Evolutionary conservation across 2,797 vertebrate genomes (phyloP).

Genomic region (Sebastolobus altivelis): DNA sequence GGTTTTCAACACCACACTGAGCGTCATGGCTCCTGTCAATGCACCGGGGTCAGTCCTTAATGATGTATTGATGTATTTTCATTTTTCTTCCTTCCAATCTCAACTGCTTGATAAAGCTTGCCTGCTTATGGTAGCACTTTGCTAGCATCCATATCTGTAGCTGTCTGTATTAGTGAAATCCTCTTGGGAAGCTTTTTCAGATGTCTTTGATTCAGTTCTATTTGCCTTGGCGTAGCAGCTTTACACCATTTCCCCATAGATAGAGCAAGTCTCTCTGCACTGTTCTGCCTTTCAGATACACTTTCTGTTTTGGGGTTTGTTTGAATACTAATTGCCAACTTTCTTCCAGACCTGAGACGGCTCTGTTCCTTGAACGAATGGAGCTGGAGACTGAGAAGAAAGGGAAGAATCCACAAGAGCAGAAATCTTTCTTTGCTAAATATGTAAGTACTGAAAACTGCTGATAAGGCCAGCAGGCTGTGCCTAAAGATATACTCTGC

Average conservation of each 20-base stretch:
- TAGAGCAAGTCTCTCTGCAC: conserved; percentile 10
- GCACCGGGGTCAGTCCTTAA: conserved; percentile 87
- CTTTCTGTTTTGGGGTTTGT: conserved; percentile 27
- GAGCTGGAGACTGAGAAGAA: conserved; percentile 93
- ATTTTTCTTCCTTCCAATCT: background rate
- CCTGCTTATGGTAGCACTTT: background rate
- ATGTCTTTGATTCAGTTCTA: conserved; percentile 37
- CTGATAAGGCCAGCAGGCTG: background rate
- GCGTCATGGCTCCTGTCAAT: conserved; percentile 83
- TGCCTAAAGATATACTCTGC: background rate
- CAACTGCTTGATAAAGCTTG: background rate
- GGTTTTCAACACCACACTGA: conserved; percentile 91
- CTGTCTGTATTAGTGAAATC: background rate
- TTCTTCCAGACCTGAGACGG: conserved; percentile 89
- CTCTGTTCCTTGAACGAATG: conserved; percentile 90
- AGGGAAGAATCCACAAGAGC: conserved; percentile 94
- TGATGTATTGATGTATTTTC: background rate
- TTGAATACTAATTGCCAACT: conserved; percentile 40
- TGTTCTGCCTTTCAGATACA: conserved; percentile 13
- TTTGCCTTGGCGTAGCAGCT: conserved; percentile 16
- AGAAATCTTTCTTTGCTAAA: conserved; percentile 97
- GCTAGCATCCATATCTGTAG: background rate
- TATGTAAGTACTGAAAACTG: conserved; percentile 87
- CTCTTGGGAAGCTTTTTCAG: conserved; percentile 4
- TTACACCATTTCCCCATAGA: conserved; percentile 11